A percentile compares a stretch with the other conserved stretches of the same genome.
phyloP scores from a whole-genome alignment of 2,113 vertebrate species.

The Brachypodius melanocephalos region DNA sequence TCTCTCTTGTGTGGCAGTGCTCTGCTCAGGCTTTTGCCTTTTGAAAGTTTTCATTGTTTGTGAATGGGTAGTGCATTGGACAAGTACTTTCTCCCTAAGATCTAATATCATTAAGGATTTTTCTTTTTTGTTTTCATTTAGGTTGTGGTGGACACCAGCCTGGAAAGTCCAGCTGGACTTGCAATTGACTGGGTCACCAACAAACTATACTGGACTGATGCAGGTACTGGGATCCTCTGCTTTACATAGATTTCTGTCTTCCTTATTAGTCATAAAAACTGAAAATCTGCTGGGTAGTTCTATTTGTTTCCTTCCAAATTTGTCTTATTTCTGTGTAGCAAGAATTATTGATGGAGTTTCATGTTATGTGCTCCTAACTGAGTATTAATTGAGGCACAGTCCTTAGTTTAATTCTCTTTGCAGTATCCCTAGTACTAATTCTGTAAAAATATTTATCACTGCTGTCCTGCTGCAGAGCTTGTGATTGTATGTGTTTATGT shows the following conservation, averaged over 20 bases:
- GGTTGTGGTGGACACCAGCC: conserved; percentile 94
- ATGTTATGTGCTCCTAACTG: neutral
- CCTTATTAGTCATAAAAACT: neutral
- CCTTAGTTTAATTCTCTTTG: neutral
- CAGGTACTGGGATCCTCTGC: conserved; percentile 77
- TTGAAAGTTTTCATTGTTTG: neutral
- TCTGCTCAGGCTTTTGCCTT: neutral
- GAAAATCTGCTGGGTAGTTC: neutral
- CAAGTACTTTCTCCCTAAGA: neutral
- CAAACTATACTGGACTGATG: conserved; percentile 98
- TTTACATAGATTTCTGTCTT: neutral
- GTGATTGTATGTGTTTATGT: neutral
- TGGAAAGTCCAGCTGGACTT: conserved; percentile 97
- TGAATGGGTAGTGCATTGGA: neutral
- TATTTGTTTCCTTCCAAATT: neutral
- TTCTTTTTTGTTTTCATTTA: conserved; percentile 65
- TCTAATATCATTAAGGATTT: neutral
- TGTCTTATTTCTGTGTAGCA: neutral
- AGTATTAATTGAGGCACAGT: neutral
- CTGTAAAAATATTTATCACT: neutral
- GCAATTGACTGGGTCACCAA: conserved; percentile 96
- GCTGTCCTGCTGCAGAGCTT: neutral
- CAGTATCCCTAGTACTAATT: neutral
- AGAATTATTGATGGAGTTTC: neutral
- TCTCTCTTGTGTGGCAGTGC: neutral